phyloP scores from a whole-genome alignment of 2,113 vertebrate genomes.

The Chaenogobius annularis region DNA sequence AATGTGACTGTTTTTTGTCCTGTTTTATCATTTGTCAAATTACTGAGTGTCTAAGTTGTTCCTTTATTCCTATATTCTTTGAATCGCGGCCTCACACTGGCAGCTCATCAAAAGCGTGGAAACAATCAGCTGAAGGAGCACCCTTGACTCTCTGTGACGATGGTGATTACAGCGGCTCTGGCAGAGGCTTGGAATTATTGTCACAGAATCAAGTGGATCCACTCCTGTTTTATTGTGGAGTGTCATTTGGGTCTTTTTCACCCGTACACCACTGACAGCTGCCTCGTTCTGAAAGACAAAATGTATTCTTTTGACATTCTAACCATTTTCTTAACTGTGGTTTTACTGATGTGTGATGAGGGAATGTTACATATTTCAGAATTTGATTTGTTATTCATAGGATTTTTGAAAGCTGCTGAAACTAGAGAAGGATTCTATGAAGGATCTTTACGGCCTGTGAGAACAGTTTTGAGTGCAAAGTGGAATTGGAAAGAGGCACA shows the following conservation, averaged over 20 bases:
- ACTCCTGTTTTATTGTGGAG: slow-evolving; percentile 33
- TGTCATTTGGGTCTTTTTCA: slow-evolving; percentile 5
- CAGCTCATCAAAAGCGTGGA: slow-evolving; percentile 60
- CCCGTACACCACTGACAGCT: slow-evolving; percentile 14
- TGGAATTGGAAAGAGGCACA: background rate
- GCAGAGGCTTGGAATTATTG: slow-evolving; percentile 47
- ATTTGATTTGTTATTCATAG: slow-evolving; percentile 19
- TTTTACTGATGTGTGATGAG: slow-evolving; percentile 13
- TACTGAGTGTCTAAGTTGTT: too few species aligned
- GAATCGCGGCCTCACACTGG: slow-evolving; percentile 48
- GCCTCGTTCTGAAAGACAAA: slow-evolving; percentile 11
- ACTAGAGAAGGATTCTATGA: background rate
- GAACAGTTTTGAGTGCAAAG: background rate
- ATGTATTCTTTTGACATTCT: background rate
- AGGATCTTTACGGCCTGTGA: background rate
- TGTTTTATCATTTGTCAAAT: too few species aligned
- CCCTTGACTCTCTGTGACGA: slow-evolving; percentile 54
- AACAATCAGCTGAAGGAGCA: slow-evolving; percentile 58
- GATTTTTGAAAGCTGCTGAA: slow-evolving; percentile 7
- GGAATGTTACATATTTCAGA: slow-evolving; percentile 8
- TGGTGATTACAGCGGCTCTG: slow-evolving; percentile 49
- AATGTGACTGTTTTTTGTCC: too few species aligned
- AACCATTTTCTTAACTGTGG: background rate
- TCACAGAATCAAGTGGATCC: slow-evolving; percentile 60
- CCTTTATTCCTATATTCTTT: slow-evolving; percentile 23